Evolutionary conservation across 2,888 invertebrate species (phyloP), one percentile per base, ranked within the genome.

Genomic region (Axea sp.): DNA sequence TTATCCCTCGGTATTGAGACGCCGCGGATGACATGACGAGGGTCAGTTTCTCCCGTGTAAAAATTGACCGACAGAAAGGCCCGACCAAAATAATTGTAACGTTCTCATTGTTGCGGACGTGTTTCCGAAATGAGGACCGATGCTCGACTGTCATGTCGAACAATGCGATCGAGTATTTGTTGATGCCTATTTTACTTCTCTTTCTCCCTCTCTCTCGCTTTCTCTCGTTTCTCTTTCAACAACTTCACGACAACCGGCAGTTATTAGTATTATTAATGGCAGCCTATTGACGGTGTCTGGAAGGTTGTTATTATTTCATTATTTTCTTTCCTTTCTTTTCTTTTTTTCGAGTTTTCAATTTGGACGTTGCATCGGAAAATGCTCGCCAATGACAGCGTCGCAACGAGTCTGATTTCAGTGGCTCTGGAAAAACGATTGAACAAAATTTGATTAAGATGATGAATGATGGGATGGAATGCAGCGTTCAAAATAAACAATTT

Each of bases 31-130:
- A 83, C 80, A 78, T 85, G 87, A 86, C 86, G 84, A 86, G 86
- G 86, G 86, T 86, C 86, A 81, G 73, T 74, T 72, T 72, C 51
- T 31, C 51, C 31, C 39, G 68, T 33, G 64, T 68, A 72, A 68
- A 59, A 75, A 80, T 80, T 83, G 85, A 84, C 83, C 82, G 82
- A 80, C 30, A 69, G 53, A 76, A 81, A 64, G 73, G 49, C 65
- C 60, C 79, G 76, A 74, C 78, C 3, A 76, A 80, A 82, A 84
- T 85, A 81, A 83, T 84, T 82, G 84, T 86, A 85, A 86, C 84
- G 81, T 83, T 77, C 79, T 83, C 80, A 85, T 87, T 87, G 87
- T 87, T 87, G 86, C 79, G 85, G 86, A 85, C 83, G 83, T 87
- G 87, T 87, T 87, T 87, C 86, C 77, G 81, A 85, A 86, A 86